These are phyloP conservation scores for Chiloscyllium punctatum DNA, from an alignment of 2,797 vertebrate genomes.

Conservation along the genomic window DNA sequence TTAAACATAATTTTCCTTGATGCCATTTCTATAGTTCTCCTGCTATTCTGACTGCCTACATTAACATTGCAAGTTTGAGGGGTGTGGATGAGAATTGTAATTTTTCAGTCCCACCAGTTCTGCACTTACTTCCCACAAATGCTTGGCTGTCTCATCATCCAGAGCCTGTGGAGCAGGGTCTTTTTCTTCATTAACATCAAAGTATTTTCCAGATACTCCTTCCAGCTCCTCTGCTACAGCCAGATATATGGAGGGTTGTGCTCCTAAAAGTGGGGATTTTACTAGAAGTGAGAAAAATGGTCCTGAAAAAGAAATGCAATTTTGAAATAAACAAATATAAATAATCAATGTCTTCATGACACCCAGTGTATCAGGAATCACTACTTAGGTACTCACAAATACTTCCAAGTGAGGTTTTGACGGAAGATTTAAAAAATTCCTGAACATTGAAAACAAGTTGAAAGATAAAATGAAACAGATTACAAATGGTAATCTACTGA, in stretches of 20 bases:
- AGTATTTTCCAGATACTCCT: conserved; percentile 69
- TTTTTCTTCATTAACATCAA: conserved; percentile 68
- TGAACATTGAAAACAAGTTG: neutral
- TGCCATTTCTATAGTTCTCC: neutral
- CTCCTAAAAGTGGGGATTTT: conserved; percentile 68
- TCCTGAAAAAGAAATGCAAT: conserved; percentile 50
- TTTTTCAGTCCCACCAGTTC: conserved; percentile 62
- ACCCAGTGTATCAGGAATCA: neutral
- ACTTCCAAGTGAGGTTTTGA: neutral
- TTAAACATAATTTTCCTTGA: neutral
- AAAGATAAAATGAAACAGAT: neutral
- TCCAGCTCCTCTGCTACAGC: conserved; percentile 68
- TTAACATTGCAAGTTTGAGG: neutral
- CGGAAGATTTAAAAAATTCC: neutral
- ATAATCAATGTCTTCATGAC: neutral
- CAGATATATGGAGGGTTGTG: conserved; percentile 70
- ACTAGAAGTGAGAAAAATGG: conserved; percentile 73
- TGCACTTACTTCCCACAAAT: conserved; percentile 71
- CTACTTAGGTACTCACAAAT: neutral
- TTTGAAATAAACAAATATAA: neutral
- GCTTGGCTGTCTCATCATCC: conserved; percentile 59
- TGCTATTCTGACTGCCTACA: neutral
- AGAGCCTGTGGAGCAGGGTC: conserved; percentile 67
- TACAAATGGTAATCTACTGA: neutral
- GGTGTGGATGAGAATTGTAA: neutral